Conservation (phyloP, 1,140 invertebrate species). For the Sinonovacula constricta region DNA sequence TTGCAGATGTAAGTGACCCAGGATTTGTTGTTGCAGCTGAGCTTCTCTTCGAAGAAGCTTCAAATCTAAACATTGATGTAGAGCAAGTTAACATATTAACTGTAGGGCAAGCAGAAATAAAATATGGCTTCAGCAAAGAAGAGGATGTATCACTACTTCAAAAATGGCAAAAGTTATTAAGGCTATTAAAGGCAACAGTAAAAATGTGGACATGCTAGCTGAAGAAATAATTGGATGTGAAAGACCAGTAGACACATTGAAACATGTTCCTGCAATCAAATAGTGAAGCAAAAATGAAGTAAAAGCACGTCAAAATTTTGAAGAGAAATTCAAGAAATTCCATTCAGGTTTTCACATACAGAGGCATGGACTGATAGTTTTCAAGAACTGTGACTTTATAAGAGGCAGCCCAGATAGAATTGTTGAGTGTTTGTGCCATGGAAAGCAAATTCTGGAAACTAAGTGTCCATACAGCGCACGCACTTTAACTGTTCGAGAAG, state of each 20-base stretch:
- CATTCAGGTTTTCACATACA: neutral
- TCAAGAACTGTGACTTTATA: conserved; percentile 1
- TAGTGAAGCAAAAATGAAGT: conserved; percentile 10
- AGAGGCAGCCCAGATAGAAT: conserved; percentile 19
- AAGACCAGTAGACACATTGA: neutral
- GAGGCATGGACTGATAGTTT: conserved; percentile 6
- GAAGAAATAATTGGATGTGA: neutral
- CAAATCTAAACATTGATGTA: neutral
- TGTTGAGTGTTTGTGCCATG: neutral
- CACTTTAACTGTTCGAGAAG: conserved; percentile 5
- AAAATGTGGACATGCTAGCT: neutral
- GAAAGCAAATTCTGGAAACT: neutral
- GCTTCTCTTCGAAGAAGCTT: neutral
- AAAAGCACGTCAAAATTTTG: neutral
- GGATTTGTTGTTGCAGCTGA: neutral
- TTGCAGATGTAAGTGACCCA: neutral
- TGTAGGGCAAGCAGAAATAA: neutral
- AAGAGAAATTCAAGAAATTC: neutral
- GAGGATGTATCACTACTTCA: neutral
- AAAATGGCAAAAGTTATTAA: conserved; percentile 2
- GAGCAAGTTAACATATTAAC: neutral
- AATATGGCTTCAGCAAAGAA: conserved; percentile 1
- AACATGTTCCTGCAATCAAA: conserved; percentile 2
- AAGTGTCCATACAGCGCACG: conserved; percentile 3
- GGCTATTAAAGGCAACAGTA: neutral